A percentile compares a stretch with the other conserved stretches of the same genome.
Evolutionary conservation across 2,113 vertebrate genomes (phyloP).

Genomic region (Camelus bactrianus): DNA sequence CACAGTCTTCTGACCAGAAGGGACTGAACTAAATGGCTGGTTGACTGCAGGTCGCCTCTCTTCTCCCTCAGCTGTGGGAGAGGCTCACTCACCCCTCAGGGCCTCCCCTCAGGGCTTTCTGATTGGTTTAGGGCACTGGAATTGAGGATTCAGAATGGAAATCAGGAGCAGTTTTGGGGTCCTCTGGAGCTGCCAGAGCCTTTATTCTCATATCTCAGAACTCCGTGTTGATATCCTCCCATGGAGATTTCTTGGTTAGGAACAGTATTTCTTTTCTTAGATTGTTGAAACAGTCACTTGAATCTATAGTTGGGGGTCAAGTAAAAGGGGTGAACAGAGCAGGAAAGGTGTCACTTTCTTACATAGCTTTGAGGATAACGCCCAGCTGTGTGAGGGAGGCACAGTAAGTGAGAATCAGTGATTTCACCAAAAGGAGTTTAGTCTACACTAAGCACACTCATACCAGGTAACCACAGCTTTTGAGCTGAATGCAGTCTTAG

Average conservation of each 20-base stretch:
- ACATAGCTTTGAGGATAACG: neutral
- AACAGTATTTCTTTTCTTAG: slow-evolving; percentile 36
- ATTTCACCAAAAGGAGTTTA: slow-evolving; percentile 24
- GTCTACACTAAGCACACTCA: neutral
- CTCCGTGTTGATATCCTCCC: neutral
- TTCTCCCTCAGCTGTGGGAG: neutral
- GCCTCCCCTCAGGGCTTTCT: neutral
- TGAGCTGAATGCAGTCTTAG: slow-evolving; percentile 22
- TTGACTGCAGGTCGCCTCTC: neutral
- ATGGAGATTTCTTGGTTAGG: neutral
- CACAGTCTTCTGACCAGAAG: neutral
- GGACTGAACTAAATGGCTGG: neutral
- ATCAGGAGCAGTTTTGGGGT: neutral
- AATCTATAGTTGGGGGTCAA: slow-evolving; percentile 18
- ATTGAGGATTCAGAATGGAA: neutral
- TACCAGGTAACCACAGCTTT: neutral
- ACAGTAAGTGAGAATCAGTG: slow-evolving; percentile 55
- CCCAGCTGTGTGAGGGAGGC: slow-evolving; percentile 49
- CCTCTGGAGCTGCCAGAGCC: neutral
- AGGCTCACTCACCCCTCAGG: neutral
- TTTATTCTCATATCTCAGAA: neutral
- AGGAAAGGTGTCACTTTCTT: slow-evolving; percentile 42
- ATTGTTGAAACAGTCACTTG: slow-evolving; percentile 33
- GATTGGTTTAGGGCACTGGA: neutral
- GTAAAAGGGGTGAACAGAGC: slow-evolving; percentile 13